Evolutionary conservation across 2,797 vertebrate species (phyloP), one percentile per base, ranked within the genome.

Genomic region (Esox masquinongy): DNA sequence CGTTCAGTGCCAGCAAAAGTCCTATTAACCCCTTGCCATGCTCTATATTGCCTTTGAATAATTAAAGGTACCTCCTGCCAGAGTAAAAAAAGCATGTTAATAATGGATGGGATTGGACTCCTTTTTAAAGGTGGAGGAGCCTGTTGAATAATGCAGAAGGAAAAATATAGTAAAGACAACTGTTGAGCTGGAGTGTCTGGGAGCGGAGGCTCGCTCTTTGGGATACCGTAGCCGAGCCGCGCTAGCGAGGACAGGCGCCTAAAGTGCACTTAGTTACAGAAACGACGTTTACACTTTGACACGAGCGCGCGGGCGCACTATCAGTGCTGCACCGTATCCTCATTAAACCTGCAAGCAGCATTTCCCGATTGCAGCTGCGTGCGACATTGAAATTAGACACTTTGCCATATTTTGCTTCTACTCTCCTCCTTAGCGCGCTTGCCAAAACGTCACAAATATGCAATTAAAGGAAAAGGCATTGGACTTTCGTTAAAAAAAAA

Each of bases 11-110:
- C 81, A 85, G 89, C 86, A 89, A 91, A 92, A 91, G 88, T 78
- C 91, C 88, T 91, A 93, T 94, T 93, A 94, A 94, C 91, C 94
- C 90, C 88, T 92, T 86, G 89, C 88, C 83, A 79, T 77, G 88
- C 84, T 90, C 88, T 83, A 89, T 93, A 94, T 93, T 94, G 92
- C 93, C 88, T 81, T 80, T 94, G 80, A 94, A 95, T 94, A 93
- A 94, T 94, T 94, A 89, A 95, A 87, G 75, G 76, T 74, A 81
- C 82, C 90, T 89, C 77, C 77, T 39, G 85, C 87, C 85, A 73
- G 80, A 82, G 89, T 88, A 85, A 89, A 93, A 88, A 94, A 94
- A 85, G 74, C 75, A 76, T 61, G 79, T 94, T 80, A 90, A 95
- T 94, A 93, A 94, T 94, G 82, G 90, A 94, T 91, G 53, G 76